A percentile compares a stretch with the other conserved stretches of the same genome.
Evolutionary conservation across 2,888 invertebrate genomes (phyloP).

Genomic region (Andrena hattorfiana): DNA sequence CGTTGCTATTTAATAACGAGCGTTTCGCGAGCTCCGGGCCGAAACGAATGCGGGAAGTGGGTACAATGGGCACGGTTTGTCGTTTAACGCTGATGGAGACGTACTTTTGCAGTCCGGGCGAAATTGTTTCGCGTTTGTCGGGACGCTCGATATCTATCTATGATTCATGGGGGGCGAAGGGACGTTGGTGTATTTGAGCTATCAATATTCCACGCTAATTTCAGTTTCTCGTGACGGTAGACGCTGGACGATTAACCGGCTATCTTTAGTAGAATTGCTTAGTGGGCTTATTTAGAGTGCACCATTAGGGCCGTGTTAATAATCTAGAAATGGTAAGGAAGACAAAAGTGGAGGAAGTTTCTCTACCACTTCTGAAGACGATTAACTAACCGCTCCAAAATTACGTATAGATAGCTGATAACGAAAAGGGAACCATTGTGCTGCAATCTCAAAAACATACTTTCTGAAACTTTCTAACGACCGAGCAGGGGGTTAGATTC

Average conservation of each 20-base stretch:
- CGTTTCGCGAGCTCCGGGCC: neutral
- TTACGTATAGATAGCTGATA: too few species aligned
- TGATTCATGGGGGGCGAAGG: neutral
- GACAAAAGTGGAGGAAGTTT: too few species aligned
- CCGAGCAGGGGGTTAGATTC: too few species aligned
- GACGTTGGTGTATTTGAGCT: neutral
- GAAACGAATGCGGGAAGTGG: neutral
- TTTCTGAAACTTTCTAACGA: too few species aligned
- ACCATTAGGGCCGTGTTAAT: neutral
- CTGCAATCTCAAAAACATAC: too few species aligned
- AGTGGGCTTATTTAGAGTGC: neutral
- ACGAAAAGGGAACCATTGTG: too few species aligned
- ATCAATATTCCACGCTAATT: neutral
- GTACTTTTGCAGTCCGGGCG: neutral
- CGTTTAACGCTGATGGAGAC: neutral
- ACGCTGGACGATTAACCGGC: neutral
- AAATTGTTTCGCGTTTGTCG: neutral
- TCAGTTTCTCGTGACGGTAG: neutral
- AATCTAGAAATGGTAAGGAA: neutral
- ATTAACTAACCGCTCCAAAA: too few species aligned
- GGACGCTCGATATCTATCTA: too few species aligned
- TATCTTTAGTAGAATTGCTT: neutral
- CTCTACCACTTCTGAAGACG: too few species aligned
- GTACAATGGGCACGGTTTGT: neutral
- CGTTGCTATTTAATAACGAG: constrained; percentile 27